Evolutionary conservation across 2,113 vertebrate species (phyloP).

Genomic region (Sus scrofa): DNA sequence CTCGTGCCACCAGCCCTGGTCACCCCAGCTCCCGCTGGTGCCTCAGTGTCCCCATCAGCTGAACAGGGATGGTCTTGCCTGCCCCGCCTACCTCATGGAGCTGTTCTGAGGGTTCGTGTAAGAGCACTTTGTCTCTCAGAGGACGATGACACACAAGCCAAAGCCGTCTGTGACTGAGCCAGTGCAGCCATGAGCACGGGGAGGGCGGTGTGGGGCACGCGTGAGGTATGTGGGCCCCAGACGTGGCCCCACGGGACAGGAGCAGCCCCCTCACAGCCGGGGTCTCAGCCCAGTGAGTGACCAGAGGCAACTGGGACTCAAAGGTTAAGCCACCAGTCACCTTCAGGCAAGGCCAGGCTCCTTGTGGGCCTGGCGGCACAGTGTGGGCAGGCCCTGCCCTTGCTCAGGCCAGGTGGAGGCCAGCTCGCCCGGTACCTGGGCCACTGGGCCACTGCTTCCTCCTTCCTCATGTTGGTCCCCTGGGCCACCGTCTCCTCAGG

Average conservation of each 20-base stretch:
- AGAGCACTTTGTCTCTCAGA: neutral
- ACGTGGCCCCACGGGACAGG: neutral
- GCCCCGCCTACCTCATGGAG: conserved; percentile 64
- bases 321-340: too few species aligned
- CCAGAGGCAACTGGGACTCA: neutral
- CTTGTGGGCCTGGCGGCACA: neutral
- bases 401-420: neutral
- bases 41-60: neutral
- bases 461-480: neutral
- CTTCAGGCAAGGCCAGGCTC: neutral
- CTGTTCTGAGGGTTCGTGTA: conserved; percentile 3
- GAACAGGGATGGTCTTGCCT: neutral
- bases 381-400: neutral
- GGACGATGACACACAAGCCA: neutral
- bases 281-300: neutral
- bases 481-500: neutral
- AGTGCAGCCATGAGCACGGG: accelerated
- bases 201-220: accelerated
- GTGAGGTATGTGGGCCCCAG: accelerated
- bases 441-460: neutral
- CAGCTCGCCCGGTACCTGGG: neutral
- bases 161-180: neutral
- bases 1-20: accelerated
- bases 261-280: neutral
- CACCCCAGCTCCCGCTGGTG: neutral